These are phyloP conservation scores for Montipora cactus DNA, from an alignment of 64 coral and sea anemone genomes.

Conservation along the genomic window DNA sequence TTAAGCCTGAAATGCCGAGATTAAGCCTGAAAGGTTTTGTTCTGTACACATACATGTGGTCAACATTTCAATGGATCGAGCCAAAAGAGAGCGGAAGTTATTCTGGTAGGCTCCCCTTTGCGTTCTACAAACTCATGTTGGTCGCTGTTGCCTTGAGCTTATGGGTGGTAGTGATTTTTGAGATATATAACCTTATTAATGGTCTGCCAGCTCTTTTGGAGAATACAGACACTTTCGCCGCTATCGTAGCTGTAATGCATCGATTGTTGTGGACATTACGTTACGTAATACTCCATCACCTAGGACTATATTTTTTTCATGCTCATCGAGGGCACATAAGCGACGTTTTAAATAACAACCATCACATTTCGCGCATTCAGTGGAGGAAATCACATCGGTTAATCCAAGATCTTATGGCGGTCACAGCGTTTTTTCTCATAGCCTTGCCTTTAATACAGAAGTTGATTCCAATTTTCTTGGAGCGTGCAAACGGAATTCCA, in stretches of 20 bases:
- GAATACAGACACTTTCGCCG: conserved; percentile 44
- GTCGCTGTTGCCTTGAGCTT: conserved; percentile 57
- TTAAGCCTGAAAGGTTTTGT: conserved; percentile 43
- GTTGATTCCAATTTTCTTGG: conserved; percentile 73
- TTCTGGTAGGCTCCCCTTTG: conserved; percentile 12
- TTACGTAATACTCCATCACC: conserved; percentile 69
- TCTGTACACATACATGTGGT: conserved; percentile 75
- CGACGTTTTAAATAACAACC: conserved; percentile 58
- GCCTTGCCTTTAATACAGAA: conserved; percentile 69
- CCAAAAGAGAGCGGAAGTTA: conserved; percentile 41
- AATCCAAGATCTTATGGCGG: conserved; percentile 67
- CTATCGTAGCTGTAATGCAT: conserved; percentile 70
- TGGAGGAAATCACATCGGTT: conserved; percentile 19
- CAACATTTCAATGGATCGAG: conserved; percentile 79
- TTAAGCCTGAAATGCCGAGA: no score
- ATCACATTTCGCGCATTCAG: conserved; percentile 18
- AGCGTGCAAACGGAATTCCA: conserved; percentile 49
- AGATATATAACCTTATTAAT: conserved; percentile 65
- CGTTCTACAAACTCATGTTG: conserved; percentile 59
- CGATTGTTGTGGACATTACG: conserved; percentile 76
- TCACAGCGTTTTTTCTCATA: conserved; percentile 56
- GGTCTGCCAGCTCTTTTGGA: conserved; percentile 56
- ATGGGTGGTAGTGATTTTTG: conserved; percentile 63
- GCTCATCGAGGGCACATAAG: conserved; percentile 60
- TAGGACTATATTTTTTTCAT: conserved; percentile 69